Base-by-base conservation (phyloP, 2,888 invertebrate genomes). In the Sceliomorpha sp. region DNA sequence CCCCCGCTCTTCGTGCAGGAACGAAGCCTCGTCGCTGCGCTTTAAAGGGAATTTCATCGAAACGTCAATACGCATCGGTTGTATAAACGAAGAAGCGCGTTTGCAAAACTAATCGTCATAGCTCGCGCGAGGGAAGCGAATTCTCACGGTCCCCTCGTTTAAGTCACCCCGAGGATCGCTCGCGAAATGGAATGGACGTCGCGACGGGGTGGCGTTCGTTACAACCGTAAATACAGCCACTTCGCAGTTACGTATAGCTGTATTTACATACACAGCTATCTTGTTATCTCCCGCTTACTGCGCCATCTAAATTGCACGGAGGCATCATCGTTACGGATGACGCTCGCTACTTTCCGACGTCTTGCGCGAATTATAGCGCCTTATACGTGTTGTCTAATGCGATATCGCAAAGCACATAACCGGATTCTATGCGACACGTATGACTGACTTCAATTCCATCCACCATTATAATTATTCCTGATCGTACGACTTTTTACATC, bases 251-350 rank as follows among this genome's bases (percentile, higher is more conserved):
- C 58, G 39, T 8, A 44, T 40, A 50, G 62, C 53, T 50, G 62
- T 45, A 73, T 69, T 67, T 73, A 71, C 66, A 59, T 73, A 64
- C 58, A 69, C 66, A 63, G 63, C 60, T 64, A 67, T 69, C 67
- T 60, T 63, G 63, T 63, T 72, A 67, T 69, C 60, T 68, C 36
- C 31, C 42, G 58, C 39, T 40, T 37, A 56, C 36, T 40, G 53
- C 64, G 44, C 66, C 73, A 73, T 72, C 73, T 69, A 71, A 72
- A 71, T 67, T 64, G 71, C 70, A 31, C 51, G 27, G 47, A 58
- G 59, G 40, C 37, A 17, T 36, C 12, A 40, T 47, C 47, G 39
- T 62, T 40, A 45, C 58, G 32, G 17, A 50, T 26, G 27, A 17
- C 13, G 42, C 32, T 36, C 13, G 14, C 36, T 29, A 48, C 40